A percentile compares a stretch with the other conserved stretches of the same genome.
These are phyloP conservation scores for Nemoura dubitans DNA, from an alignment of 2,888 invertebrate genomes.

Conservation along the genomic window DNA sequence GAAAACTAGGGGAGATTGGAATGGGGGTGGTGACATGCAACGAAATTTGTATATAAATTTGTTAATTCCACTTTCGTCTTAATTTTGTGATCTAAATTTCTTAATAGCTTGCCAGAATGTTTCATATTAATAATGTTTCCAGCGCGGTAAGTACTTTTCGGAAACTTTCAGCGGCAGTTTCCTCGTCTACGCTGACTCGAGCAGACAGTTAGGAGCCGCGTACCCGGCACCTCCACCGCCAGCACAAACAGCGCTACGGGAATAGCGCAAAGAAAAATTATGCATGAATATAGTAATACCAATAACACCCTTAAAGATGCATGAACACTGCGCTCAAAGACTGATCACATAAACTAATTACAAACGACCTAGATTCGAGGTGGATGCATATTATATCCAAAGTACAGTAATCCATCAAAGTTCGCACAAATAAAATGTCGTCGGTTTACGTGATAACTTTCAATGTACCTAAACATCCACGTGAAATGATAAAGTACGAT, in stretches of 20 bases:
- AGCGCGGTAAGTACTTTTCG: neutral
- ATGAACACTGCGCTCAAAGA: neutral
- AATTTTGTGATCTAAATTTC: slow-evolving; percentile 12
- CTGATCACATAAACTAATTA: neutral
- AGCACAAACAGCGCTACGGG: neutral
- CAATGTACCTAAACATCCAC: neutral
- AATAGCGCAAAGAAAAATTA: neutral
- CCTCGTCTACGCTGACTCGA: neutral
- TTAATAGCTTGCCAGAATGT: slow-evolving; percentile 2
- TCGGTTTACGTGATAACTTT: neutral
- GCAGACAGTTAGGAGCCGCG: neutral
- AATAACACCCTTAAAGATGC: neutral
- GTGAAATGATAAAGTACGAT: neutral
- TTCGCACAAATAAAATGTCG: neutral
- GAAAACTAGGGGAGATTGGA: neutral
- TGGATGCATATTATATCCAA: neutral
- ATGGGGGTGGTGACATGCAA: neutral
- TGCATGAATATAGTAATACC: neutral
- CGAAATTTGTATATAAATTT: slow-evolving; percentile 12
- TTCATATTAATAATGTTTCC: slow-evolving; percentile 5
- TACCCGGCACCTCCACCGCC: neutral
- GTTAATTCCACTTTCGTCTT: slow-evolving; percentile 12
- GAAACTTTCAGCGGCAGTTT: neutral
- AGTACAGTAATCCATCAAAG: neutral
- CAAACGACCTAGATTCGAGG: neutral